These are phyloP conservation scores for Tinea pellionella DNA, from an alignment of 2,888 invertebrate genomes.

Conservation along the genomic window DNA sequence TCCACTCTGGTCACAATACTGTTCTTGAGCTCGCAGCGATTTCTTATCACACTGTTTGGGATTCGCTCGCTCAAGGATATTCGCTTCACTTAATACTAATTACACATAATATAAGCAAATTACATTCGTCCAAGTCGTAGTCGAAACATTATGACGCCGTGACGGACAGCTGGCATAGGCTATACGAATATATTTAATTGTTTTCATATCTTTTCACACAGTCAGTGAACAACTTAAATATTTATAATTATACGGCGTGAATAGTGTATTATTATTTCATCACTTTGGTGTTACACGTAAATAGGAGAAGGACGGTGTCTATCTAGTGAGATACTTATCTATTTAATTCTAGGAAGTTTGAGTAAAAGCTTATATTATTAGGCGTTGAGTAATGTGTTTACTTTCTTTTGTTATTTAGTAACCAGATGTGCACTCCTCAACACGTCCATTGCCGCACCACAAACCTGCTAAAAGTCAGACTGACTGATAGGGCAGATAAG, in stretches of 20 bases:
- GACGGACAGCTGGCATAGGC: slow-evolving; percentile 11
- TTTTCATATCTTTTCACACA: slow-evolving; percentile 48
- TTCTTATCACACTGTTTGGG: no score
- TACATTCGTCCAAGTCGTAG: slow-evolving; percentile 26
- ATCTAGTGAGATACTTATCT: background rate
- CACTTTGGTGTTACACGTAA: slow-evolving; percentile 18
- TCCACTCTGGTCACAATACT: no score
- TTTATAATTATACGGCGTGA: slow-evolving; percentile 22
- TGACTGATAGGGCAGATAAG: no score
- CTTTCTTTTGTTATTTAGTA: no score
- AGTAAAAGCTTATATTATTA: background rate
- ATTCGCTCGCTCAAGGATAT: no score
- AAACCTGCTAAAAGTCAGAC: no score
- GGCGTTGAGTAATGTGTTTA: background rate
- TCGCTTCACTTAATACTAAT: slow-evolving; percentile 15
- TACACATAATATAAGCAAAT: slow-evolving; percentile 32
- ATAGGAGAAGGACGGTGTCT: slow-evolving; percentile 21
- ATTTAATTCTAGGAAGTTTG: background rate
- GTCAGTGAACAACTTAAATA: slow-evolving; percentile 28
- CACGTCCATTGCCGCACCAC: no score
- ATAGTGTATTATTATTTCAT: slow-evolving; percentile 39
- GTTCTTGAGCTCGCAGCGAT: no score
- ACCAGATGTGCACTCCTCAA: no score
- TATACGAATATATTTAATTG: slow-evolving; percentile 30
- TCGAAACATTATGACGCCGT: slow-evolving; percentile 15